Conservation (phyloP, 2,113 vertebrate species). For the Pao palembangensis region DNA sequence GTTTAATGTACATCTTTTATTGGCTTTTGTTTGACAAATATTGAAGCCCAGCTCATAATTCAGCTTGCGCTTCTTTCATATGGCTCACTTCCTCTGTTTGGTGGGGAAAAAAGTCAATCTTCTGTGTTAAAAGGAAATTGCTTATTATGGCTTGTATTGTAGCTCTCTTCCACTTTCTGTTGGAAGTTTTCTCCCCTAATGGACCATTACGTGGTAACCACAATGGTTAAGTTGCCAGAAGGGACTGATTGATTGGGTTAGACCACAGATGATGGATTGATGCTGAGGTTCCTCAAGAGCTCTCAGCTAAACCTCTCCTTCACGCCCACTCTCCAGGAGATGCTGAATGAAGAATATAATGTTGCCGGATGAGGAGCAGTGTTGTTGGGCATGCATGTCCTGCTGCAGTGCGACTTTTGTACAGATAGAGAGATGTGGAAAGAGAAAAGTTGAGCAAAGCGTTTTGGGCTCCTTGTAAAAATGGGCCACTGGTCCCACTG, state of each 20-base stretch:
- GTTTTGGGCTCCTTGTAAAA: conserved; percentile 69
- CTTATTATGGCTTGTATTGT: conserved; percentile 37
- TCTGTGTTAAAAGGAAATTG: conserved; percentile 13
- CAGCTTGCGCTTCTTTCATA: neutral
- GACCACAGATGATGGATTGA: conserved; percentile 43
- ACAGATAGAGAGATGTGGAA: conserved; percentile 37
- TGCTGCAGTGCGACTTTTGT: conserved; percentile 29
- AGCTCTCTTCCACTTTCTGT: conserved; percentile 45
- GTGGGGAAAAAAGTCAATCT: too few relatives aligned
- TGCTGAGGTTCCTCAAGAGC: conserved; percentile 37
- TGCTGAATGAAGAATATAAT: neutral
- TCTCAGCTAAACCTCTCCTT: conserved; percentile 27
- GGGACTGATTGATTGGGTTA: conserved; percentile 57
- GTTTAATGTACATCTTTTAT: too few relatives aligned
- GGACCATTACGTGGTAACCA: conserved; percentile 59
- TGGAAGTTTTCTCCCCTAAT: conserved; percentile 50
- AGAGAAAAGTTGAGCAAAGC: conserved; percentile 60
- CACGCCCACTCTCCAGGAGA: neutral
- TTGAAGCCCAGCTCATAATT: neutral
- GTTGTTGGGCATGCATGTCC: neutral
- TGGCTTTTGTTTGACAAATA: neutral
- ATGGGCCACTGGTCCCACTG: conserved; percentile 76
- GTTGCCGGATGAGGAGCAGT: neutral
- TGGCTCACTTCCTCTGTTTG: conserved; percentile 12
- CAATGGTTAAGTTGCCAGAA: conserved; percentile 58